A percentile compares a stretch with the other conserved stretches of the same genome.
These are phyloP conservation scores for Panopea generosa DNA, from an alignment of 2,888 invertebrate genomes.

Conservation along the genomic window DNA sequence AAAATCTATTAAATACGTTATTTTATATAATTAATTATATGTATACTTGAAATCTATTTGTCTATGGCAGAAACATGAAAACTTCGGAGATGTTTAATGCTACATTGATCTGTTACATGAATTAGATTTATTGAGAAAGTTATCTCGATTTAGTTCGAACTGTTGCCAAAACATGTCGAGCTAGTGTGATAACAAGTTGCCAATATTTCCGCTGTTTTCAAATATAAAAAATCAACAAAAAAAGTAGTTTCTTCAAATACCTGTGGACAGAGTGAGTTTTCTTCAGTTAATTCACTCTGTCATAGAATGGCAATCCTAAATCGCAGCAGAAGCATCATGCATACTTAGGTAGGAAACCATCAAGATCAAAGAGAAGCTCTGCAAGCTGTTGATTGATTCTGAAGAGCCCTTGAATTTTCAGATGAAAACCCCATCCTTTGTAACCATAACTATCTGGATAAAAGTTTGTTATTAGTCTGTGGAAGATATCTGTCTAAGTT, in stretches of 20 bases:
- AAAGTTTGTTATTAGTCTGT: neutral
- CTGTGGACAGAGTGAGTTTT: no score
- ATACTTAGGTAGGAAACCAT: slow-evolving; percentile 38
- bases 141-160: slow-evolving; percentile 23
- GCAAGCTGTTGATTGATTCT: slow-evolving; percentile 49
- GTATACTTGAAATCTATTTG: no score
- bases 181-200: slow-evolving; percentile 38
- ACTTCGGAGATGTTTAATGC: slow-evolving; percentile 7
- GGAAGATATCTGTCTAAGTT: slow-evolving; percentile 8
- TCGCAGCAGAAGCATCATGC: neutral
- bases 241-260: no score
- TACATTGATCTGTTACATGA: slow-evolving; percentile 1
- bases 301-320: neutral
- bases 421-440: slow-evolving; percentile 28
- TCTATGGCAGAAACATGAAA: no score
- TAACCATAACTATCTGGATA: neutral
- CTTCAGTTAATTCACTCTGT: neutral
- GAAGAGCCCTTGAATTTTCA: slow-evolving; percentile 52
- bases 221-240: no score
- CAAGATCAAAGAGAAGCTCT: slow-evolving; percentile 50
- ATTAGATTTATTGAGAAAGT: slow-evolving; percentile 38
- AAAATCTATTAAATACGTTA: no score
- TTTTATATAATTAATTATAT: no score
- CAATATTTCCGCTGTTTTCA: slow-evolving; percentile 27
- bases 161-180: slow-evolving; percentile 20